These are phyloP conservation scores for Drymonia ruficornis DNA, from an alignment of 2,888 invertebrate species.

Conservation along the genomic window DNA sequence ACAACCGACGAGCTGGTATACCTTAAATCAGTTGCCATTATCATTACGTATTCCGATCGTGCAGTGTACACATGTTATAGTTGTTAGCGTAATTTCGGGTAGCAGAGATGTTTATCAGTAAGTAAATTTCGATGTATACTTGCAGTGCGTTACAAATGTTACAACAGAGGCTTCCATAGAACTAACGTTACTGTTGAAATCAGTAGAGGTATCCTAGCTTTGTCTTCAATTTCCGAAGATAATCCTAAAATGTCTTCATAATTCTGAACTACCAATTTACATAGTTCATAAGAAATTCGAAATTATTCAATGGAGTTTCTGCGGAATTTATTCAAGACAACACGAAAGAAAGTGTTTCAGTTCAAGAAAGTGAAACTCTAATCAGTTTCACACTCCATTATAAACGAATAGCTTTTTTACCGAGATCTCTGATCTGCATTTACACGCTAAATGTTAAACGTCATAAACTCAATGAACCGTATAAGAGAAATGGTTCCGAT, in stretches of 20 bases:
- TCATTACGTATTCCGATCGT: background rate
- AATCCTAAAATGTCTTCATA: too few relatives aligned
- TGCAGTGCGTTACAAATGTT: too few relatives aligned
- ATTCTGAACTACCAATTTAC: too few relatives aligned
- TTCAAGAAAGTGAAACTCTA: background rate
- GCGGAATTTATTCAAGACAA: too few relatives aligned
- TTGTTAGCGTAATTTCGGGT: too few relatives aligned
- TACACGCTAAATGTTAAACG: background rate
- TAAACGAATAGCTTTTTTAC: background rate
- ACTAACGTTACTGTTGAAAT: too few relatives aligned
- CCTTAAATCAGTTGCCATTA: background rate
- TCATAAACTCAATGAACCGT: background rate
- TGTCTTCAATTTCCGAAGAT: too few relatives aligned
- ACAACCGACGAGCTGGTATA: background rate
- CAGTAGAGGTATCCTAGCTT: too few relatives aligned
- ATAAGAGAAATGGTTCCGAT: slow-evolving; percentile 1
- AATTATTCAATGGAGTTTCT: too few relatives aligned
- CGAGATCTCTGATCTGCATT: background rate
- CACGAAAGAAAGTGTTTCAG: too few relatives aligned
- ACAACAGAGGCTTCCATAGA: too few relatives aligned
- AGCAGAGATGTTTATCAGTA: background rate
- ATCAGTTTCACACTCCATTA: slow-evolving; percentile 3
- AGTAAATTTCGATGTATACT: background rate
- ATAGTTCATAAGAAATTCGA: too few relatives aligned
- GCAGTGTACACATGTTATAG: background rate